Percentiles rank a stretch among this genome's conserved stretches.
These are phyloP conservation scores for Diarsia mendica DNA, from an alignment of 2,888 invertebrate species.

Conservation along the genomic window DNA sequence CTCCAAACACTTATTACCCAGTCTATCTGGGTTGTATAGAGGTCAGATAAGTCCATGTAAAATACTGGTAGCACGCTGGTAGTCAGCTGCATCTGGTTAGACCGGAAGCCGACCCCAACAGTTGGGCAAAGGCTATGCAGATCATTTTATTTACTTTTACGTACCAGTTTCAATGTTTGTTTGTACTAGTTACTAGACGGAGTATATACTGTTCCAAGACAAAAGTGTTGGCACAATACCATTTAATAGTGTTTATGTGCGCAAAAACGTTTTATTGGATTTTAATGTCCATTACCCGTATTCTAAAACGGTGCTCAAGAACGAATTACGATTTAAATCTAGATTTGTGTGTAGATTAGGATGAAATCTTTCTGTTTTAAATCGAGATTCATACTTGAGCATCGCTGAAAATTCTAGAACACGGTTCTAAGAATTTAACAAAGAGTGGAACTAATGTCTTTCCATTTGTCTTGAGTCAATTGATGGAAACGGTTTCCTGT, in stretches of 20 bases:
- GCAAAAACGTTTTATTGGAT: constrained; percentile 43
- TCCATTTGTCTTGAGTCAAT: constrained; percentile 33
- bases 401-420: constrained; percentile 28
- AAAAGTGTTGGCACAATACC: constrained; percentile 20
- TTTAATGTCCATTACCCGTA: constrained; percentile 35
- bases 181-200: neutral
- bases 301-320: constrained; percentile 27
- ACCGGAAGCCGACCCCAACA: no score
- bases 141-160: neutral
- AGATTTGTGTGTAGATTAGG: constrained; percentile 18
- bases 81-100: no score
- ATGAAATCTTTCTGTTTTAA: constrained; percentile 32
- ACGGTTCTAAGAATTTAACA: constrained; percentile 17
- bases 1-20: no score
- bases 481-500: constrained; percentile 43
- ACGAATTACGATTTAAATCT: constrained; percentile 20
- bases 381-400: constrained; percentile 24
- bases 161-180: neutral
- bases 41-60: no score
- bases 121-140: no score
- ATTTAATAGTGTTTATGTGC: constrained; percentile 27
- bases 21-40: no score
- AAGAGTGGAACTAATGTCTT: constrained; percentile 22
- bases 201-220: neutral
- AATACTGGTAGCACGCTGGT: no score